Base-by-base conservation (phyloP, 2,888 invertebrate species). In the Acanthococcus lagerstroemiae region DNA sequence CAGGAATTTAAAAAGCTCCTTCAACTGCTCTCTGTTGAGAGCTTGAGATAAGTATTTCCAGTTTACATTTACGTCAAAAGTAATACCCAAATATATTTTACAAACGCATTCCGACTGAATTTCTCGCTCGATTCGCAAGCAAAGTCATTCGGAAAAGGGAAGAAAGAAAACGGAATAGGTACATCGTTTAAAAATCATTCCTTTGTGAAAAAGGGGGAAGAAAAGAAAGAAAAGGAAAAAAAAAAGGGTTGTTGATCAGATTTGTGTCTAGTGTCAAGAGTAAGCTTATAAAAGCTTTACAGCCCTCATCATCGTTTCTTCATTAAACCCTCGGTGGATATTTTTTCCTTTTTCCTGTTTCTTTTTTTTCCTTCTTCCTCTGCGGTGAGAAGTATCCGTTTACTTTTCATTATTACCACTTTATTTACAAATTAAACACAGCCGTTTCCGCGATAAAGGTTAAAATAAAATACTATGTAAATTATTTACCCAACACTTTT, bases 341-440 rank as follows among this genome's bases (percentile, higher is more conserved):
- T 44, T 55, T 55, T 26, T 12, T 21, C 44, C 27, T 30, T 61
- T 22, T 30, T n/a, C n/a, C 24, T 25, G 15, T 52, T 61, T 61
- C 52, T 61, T 61, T 25, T 15, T 30, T 48, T 27, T 50, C 27
- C 22, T 48, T 30, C 26, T 26, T 30, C 21, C n/a, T 30, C 44
- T 57, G 37, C 25, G 22, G 37, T 15, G 45, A 61, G 50, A 26
- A 50, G 21, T 26, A 61, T 50, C 61, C 61, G 26, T 48, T 61
- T 48, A 30, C 48, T 61, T 61, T 50, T 52, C 61, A 61, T 61
- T 61, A 61, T 61, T 61, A 52, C 61, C 61, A 61, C 61, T 61
- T 61, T 61, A 61, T 61, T 61, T 61, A 61, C 61, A 61, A 61
- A 61, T 61, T 61, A 61, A 61, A 61, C 61, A 61, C 61, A 61